These are phyloP conservation scores for Ectemnius continuus DNA, from an alignment of 2,888 invertebrate species.

Conservation along the genomic window DNA sequence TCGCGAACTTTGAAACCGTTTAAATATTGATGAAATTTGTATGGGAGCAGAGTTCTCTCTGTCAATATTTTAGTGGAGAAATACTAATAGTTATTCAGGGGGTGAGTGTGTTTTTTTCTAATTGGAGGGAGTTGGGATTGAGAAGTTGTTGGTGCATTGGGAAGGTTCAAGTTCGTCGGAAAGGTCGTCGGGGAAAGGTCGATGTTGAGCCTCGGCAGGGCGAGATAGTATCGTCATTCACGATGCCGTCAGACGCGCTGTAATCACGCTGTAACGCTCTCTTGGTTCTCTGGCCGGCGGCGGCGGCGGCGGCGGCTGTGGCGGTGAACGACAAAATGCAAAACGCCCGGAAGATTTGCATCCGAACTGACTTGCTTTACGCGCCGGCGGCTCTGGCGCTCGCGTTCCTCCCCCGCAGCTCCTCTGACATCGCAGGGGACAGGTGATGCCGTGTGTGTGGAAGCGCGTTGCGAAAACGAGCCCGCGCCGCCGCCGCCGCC, in stretches of 20 bases:
- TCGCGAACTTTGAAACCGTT: too few species aligned
- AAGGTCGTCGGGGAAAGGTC: neutral
- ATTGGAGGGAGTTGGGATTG: too few species aligned
- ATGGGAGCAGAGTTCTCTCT: too few species aligned
- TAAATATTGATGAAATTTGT: too few species aligned
- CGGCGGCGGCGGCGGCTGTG: slow-evolving; percentile 11
- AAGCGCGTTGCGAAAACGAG: slow-evolving; percentile 30
- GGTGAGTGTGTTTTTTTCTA: too few species aligned
- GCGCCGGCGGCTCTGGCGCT: slow-evolving; percentile 45
- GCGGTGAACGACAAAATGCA: slow-evolving; percentile 68
- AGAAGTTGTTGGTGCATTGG: too few species aligned
- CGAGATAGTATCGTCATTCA: neutral
- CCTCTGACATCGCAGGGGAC: too few species aligned
- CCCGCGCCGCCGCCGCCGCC: too few species aligned
- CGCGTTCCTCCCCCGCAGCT: neutral
- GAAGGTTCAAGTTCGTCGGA: too few species aligned
- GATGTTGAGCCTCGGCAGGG: neutral
- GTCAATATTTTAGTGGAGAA: too few species aligned
- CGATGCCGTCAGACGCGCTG: slow-evolving; percentile 18
- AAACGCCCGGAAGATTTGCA: slow-evolving; percentile 70
- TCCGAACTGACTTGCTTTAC: slow-evolving; percentile 67
- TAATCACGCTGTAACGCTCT: slow-evolving; percentile 56
- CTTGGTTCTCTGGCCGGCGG: slow-evolving; percentile 46
- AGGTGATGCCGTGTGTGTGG: too few species aligned
- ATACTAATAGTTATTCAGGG: too few species aligned